Base-by-base conservation (phyloP, 1,140 invertebrate species). In the Cylas formicarius region DNA sequence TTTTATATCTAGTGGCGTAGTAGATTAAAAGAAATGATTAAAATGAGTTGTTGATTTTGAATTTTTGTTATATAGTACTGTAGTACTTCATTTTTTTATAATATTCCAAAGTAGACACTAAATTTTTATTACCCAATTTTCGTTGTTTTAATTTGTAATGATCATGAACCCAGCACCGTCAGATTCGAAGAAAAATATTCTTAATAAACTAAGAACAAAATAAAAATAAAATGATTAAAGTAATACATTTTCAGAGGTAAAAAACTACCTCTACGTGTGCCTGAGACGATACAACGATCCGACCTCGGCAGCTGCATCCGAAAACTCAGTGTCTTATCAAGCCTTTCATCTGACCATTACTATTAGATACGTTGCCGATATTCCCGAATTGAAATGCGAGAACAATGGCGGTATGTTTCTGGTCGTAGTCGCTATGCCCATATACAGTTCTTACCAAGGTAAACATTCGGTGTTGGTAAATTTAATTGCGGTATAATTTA, bases 361-460 rank as follows among this genome's bases (percentile, higher is more conserved):
- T 3, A 79, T 87, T 46, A 74, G 77, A 49, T 74, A 82, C 42
- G 69, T 77, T 39, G 1, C 60, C 1, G 69, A 79, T 27, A 44
- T 27, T 8, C 39, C 58, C 2, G 51, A 62, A 14, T 45, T 51
- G 2, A 59, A 67, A 32, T 37, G 42, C 21, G 67, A 72, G 33
- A 65, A 68, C 3, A 67, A 65, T 11, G 64, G 69, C 18, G 72
- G 71, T 17, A 76, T 80, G 57, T 77, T 82, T 50, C 66, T 90
- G 1, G 73, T 86, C 17, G 76, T 87, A 28, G 77, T 76, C 17
- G 84, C 84, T 1, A 76, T 74, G 9, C 76, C 77, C n/a, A 73
- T 88, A 40, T 72, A 70, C 49, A 83, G 86, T 11, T 78, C 80
- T 28, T 90, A 84, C 61, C 81, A 77, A 76, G 72, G 86, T 88